Base-by-base conservation (phyloP, 1,140 invertebrate genomes). In the Macrosteles quadrilineatus region DNA sequence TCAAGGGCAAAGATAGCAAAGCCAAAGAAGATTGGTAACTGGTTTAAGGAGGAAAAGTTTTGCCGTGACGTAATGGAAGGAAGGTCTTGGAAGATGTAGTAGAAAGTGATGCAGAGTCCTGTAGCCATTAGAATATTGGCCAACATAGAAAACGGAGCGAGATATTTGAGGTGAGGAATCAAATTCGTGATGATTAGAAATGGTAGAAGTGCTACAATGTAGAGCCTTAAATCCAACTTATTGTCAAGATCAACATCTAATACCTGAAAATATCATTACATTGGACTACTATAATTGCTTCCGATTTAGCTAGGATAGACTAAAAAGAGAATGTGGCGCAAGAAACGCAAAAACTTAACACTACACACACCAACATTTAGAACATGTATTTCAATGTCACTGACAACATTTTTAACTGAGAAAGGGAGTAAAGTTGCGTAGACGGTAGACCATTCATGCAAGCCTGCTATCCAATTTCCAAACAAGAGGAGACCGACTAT, bases 1-100 rank as follows among this genome's bases (percentile, higher is more conserved):
- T 96, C 94, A 73, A 96, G 84, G 9, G 94, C 93, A 74, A 95
- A 96, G 73, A 96, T 94, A 17, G 91, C 92, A 2, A 91, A 95
- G 70, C 93, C 93, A 76, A 96, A 96, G 84, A 94, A 96, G 23
- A 92, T 84, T 0, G 94, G 93, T 71, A 94, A 82, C 65, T 88
- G 83, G 2, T 81, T 73, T 67, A 86, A 81, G 31, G 80, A 79
- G 21, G 87, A 85, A 62, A 91, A 85, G 1, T 84, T 79, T 0
- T 82, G 81, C 30, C 86, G 80, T 1, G 82, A 79, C 66, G 80
- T 79, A 0, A 88, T 74, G 1, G 85, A 78, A 1, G 91, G 91
- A 14, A 94, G 77, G 72, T 84, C 81, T 31, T 69, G 23, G 74
- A 95, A 89, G 25, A 96, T 85, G 75, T 94, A 96, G 76, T 93